phyloP scores from a whole-genome alignment of 2,888 invertebrate species.

The Homarus gammarus region DNA sequence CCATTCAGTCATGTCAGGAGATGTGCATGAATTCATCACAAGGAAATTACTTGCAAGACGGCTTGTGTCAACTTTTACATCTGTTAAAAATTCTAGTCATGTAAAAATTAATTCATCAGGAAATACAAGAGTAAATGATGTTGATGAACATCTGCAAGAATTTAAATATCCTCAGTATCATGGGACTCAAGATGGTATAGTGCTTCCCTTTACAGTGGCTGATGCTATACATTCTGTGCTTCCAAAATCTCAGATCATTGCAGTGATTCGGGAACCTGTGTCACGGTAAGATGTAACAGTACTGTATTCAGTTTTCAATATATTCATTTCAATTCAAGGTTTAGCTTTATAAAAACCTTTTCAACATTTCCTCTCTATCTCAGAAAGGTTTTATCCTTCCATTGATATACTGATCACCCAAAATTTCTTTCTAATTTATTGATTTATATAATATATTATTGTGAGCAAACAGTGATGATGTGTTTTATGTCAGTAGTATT shows the following conservation, averaged over 20 bases:
- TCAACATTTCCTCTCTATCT: too few species aligned
- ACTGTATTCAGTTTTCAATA: neutral
- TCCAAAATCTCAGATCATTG: conserved; percentile 51
- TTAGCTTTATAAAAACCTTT: too few species aligned
- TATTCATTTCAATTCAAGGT: too few species aligned
- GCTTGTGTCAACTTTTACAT: neutral
- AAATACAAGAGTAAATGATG: neutral
- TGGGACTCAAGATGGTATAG: conserved; percentile 16
- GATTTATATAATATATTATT: too few species aligned
- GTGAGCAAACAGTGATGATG: too few species aligned
- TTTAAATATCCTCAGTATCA: conserved; percentile 8
- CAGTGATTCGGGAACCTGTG: conserved; percentile 58
- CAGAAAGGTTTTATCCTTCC: too few species aligned
- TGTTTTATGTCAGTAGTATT: too few species aligned
- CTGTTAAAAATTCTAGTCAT: neutral
- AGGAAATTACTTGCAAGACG: neutral
- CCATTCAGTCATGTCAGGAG: neutral
- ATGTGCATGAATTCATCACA: neutral
- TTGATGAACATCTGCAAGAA: neutral
- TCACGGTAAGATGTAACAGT: conserved; percentile 45
- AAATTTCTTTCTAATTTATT: too few species aligned
- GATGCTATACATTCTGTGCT: conserved; percentile 53
- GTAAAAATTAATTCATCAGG: neutral
- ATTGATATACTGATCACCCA: too few species aligned
- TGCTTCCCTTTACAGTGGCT: conserved; percentile 56